Evolutionary conservation across 2,797 vertebrate genomes (phyloP).

Genomic region (Streptopelia turtur): DNA sequence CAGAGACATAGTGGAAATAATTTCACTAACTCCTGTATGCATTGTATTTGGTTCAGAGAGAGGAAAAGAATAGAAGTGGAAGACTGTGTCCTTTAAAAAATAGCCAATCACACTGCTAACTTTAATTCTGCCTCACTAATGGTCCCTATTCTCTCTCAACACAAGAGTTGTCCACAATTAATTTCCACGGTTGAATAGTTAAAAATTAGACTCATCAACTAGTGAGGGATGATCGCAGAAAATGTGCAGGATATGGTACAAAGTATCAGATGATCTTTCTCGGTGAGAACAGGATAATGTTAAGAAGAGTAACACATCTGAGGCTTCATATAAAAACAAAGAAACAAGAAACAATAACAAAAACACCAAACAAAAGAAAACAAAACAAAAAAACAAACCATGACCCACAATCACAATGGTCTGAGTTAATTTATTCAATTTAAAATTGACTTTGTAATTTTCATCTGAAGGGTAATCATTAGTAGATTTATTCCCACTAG

Average conservation of each 20-base stretch:
- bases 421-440: neutral
- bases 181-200: neutral
- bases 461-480: neutral
- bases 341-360: no score
- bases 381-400: no score
- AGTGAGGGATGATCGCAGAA: neutral
- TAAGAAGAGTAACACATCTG: neutral
- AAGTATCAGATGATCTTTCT: neutral
- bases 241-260: neutral
- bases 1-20: neutral
- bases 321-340: neutral
- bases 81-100: neutral
- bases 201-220: neutral
- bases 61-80: neutral
- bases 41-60: neutral
- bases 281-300: neutral
- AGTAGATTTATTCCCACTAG: neutral
- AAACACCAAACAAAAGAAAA: no score
- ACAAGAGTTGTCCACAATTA: neutral
- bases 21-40: neutral
- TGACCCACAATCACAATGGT: no score
- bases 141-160: neutral
- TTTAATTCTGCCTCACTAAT: neutral
- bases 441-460: neutral
- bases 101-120: neutral